Percentiles rank a stretch among this genome's conserved stretches.
phyloP scores from a whole-genome alignment of 2,888 invertebrate genomes.

The Ceratothoa steindachneri region DNA sequence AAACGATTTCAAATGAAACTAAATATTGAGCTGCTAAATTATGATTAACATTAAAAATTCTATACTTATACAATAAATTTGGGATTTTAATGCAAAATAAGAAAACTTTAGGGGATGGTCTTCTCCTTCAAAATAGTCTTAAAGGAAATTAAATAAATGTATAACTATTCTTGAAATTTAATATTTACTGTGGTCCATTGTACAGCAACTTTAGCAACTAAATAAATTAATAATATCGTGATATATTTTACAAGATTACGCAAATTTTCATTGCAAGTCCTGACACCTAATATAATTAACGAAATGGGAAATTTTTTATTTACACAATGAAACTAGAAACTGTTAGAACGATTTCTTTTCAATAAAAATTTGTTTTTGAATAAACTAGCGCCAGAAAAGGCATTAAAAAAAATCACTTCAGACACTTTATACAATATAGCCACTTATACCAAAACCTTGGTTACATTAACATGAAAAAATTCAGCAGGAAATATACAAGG shows the following conservation, averaged over 20 bases:
- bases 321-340: not conserved
- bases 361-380: not conserved
- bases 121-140: not conserved
- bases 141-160: not conserved
- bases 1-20: not conserved
- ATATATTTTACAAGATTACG: not conserved
- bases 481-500: not conserved
- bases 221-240: not conserved
- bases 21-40: not conserved
- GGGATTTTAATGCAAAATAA: constrained; percentile 6
- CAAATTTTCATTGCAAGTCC: not conserved
- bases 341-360: not conserved
- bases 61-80: not conserved
- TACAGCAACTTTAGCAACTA: constrained; percentile 13
- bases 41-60: not conserved
- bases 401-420: not conserved
- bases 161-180: not conserved
- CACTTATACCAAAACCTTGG: not conserved
- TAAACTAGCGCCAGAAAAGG: not conserved
- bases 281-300: not conserved
- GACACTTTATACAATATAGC: not conserved
- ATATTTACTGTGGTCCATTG: constrained; percentile 17
- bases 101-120: not conserved
- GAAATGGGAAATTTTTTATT: not conserved
- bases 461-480: not conserved